Percentiles rank a stretch among this genome's conserved stretches.
phyloP scores from a whole-genome alignment of 2,888 invertebrate species.

The Resseliella maxima region DNA sequence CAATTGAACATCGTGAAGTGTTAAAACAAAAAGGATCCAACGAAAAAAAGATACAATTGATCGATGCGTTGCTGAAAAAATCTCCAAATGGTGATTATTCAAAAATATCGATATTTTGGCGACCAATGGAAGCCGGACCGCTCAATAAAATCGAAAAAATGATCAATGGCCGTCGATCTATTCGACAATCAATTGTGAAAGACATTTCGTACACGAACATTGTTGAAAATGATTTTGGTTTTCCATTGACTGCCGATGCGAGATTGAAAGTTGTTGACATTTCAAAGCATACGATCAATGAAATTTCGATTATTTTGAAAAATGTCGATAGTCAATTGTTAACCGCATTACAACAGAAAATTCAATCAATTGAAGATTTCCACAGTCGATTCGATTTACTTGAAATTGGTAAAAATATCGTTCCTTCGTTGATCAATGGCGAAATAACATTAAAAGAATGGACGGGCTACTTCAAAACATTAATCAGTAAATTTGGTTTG shows the following conservation, averaged over 20 bases:
- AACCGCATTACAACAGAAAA: too few relatives aligned
- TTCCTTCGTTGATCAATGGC: too few relatives aligned
- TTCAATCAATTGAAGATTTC: too few relatives aligned
- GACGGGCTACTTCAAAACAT: too few relatives aligned
- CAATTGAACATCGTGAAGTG: neutral
- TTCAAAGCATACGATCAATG: too few relatives aligned
- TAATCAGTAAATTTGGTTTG: too few relatives aligned
- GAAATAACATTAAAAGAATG: too few relatives aligned
- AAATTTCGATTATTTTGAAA: too few relatives aligned
- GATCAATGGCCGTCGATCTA: neutral
- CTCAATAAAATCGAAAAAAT: neutral
- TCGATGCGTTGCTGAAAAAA: neutral
- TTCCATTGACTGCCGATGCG: neutral
- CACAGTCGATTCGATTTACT: too few relatives aligned
- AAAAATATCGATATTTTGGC: conserved; percentile 30
- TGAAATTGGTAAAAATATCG: too few relatives aligned
- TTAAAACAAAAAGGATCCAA: neutral
- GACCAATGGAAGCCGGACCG: neutral
- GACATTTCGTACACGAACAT: neutral
- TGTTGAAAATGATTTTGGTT: neutral
- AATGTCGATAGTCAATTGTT: too few relatives aligned
- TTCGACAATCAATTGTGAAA: neutral
- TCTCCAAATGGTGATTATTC: neutral
- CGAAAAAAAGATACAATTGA: conserved; percentile 7
- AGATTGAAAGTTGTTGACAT: too few relatives aligned